Percentiles rank a stretch among this genome's conserved stretches.
phyloP scores from a whole-genome alignment of 2,113 vertebrate genomes.

The Lepus timidus region DNA sequence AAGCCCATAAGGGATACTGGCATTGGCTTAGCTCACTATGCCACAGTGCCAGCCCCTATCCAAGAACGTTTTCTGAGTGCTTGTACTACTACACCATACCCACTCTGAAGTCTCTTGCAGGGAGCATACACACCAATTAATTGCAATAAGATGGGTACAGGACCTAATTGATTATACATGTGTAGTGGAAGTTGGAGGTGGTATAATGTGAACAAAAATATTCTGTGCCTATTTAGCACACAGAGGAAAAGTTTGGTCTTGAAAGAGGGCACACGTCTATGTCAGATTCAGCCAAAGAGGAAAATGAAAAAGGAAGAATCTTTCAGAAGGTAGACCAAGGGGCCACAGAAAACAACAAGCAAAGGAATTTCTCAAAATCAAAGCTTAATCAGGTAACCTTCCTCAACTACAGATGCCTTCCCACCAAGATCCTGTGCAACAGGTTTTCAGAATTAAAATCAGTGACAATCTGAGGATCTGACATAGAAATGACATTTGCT shows the following conservation, averaged over 20 bases:
- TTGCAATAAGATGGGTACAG: not conserved
- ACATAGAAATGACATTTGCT: conserved; percentile 18
- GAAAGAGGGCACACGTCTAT: not conserved
- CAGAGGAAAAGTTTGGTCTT: not conserved
- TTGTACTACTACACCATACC: not conserved
- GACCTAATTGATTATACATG: not conserved
- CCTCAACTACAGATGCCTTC: not conserved
- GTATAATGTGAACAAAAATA: not conserved
- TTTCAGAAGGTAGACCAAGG: not conserved
- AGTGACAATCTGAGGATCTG: conserved; percentile 13
- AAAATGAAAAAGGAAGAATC: conserved; percentile 1
- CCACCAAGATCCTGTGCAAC: not conserved
- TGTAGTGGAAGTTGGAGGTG: not conserved
- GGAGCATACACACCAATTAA: not conserved
- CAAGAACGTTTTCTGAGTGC: not conserved
- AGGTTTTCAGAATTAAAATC: conserved; percentile 50
- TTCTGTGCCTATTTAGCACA: not conserved
- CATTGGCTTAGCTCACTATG: too few relatives aligned
- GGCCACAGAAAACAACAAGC: not conserved
- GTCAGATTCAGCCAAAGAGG: not conserved
- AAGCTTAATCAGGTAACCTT: not conserved
- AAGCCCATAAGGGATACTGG: too few relatives aligned
- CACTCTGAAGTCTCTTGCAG: not conserved
- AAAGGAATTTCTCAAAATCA: conserved; percentile 12
- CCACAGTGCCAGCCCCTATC: too few relatives aligned